These are phyloP conservation scores for Stegastes partitus DNA, from an alignment of 2,113 vertebrate species.

Conservation along the genomic window DNA sequence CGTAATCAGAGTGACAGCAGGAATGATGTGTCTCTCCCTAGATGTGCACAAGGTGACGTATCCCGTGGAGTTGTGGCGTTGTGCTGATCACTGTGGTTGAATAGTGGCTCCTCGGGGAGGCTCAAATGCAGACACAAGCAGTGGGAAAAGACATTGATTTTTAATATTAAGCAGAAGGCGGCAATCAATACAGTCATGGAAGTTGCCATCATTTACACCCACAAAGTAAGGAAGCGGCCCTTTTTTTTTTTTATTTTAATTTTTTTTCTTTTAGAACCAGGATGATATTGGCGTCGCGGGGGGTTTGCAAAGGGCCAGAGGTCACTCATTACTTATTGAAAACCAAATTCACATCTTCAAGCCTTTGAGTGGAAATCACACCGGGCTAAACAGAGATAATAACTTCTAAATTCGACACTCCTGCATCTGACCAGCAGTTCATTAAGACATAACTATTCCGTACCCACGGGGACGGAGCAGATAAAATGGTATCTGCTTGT, in stretches of 20 bases:
- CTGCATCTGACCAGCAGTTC: slow-evolving; percentile 18
- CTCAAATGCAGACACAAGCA: slow-evolving; percentile 22
- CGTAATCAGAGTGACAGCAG: slow-evolving; percentile 16
- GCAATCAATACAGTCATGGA: slow-evolving; percentile 45
- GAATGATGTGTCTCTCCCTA: slow-evolving; percentile 22
- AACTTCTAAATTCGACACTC: slow-evolving; percentile 26
- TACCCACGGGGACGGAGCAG: slow-evolving; percentile 23
- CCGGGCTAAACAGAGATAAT: slow-evolving; percentile 9
- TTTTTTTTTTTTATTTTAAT: slow-evolving; percentile 9
- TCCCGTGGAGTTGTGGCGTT: slow-evolving; percentile 1
- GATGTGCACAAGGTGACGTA: slow-evolving; percentile 23
- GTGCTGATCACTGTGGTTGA: slow-evolving; percentile 38
- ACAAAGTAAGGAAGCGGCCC: slow-evolving; percentile 12
- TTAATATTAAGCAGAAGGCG: slow-evolving; percentile 35
- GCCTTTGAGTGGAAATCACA: slow-evolving; percentile 12
- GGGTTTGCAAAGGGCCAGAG: background rate
- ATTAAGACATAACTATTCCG: slow-evolving; percentile 55
- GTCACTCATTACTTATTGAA: slow-evolving; percentile 20
- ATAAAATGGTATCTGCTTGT: slow-evolving; percentile 53
- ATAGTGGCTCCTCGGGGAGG: slow-evolving; percentile 38
- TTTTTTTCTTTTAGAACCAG: slow-evolving; percentile 10
- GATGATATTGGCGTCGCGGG: background rate
- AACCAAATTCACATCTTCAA: background rate
- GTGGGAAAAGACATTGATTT: slow-evolving; percentile 31
- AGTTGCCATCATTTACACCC: background rate